Base-by-base conservation (phyloP, 2,113 vertebrate species). In the Nestor notabilis region DNA sequence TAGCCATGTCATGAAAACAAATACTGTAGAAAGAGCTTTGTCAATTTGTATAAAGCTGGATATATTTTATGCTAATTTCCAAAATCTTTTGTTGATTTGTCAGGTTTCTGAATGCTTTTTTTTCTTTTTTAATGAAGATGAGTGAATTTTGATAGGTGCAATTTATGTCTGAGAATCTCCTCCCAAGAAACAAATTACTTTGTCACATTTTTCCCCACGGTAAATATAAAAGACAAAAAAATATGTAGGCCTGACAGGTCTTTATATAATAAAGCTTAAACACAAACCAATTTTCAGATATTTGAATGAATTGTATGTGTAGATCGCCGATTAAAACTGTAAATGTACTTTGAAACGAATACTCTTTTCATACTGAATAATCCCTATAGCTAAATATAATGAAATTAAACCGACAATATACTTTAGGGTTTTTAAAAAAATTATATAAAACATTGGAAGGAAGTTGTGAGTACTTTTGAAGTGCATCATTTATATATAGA, bases 11-110 rank as follows among this genome's bases (percentile, higher is more conserved):
- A 97, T 63, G 93, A 97, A 97, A 98, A 98, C 88, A 98, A 98
- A 98, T 97, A 94, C 95, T 95, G 86, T 87, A 97, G 83, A 94
- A 92, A 93, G 88, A 95, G 93, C 96, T 94, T 97, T 93, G 97
- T 95, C 78, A 96, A 88, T 91, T 97, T 96, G 83, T 93, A 90
- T 80, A 95, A 98, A 98, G 97, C 96, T 98, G 95, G 98, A 98
- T 98, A 95, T 98, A 98, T 98, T 97, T 98, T 98, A 98, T 98
- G 97, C 96, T 98, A 98, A 99, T 98, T 90, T 89, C 94, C 93
- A 84, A 95, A 86, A 91, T 37, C 90, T 70, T 89, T 94, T 97
- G 87, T 95, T 90, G 78, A 93, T 93, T 94, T 95, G 68, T 43
- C 87, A 76, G 55, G 41, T 27, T 89, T 89, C 66, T 81, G 80